phyloP scores from a whole-genome alignment of 37 sponge, comb jelly and placozoan genomes.

The Aplysina aerophoba region DNA sequence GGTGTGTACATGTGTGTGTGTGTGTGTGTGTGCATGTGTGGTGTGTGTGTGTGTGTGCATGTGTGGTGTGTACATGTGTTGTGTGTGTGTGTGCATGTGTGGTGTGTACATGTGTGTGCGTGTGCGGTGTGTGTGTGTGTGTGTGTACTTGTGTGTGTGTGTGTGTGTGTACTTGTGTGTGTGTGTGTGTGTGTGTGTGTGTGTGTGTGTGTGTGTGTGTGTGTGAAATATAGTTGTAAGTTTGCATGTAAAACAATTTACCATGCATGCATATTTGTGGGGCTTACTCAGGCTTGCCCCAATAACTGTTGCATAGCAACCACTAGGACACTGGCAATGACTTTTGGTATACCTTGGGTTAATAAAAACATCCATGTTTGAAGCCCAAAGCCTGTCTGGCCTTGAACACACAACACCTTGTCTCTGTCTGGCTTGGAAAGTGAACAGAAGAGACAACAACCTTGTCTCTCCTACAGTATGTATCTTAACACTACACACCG shows the following conservation, averaged over 20 bases:
- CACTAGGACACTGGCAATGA: no score
- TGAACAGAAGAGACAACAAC: no score
- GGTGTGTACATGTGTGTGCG: constrained; percentile 15
- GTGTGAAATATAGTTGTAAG: constrained; percentile 36
- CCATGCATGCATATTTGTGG: constrained; percentile 51
- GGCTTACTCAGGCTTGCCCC: not conserved
- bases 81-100: not conserved
- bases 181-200: constrained; percentile 19
- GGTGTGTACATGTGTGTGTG: not conserved
- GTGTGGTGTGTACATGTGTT: not conserved
- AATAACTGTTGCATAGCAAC: no score
- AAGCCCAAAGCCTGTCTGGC: no score
- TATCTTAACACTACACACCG: no score
- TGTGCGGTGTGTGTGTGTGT: not conserved
- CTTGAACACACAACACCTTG: no score
- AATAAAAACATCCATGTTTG: no score
- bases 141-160: constrained; percentile 6
- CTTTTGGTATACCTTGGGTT: no score
- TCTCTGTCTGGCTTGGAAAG: no score
- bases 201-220: constrained; percentile 30
- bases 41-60: not conserved
- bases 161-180: constrained; percentile 17
- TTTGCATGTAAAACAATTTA: constrained; percentile 21
- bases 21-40: constrained; percentile 23
- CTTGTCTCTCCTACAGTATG: no score